These are phyloP conservation scores for Nomada hirtipes DNA, from an alignment of 2,888 invertebrate species.

Conservation along the genomic window DNA sequence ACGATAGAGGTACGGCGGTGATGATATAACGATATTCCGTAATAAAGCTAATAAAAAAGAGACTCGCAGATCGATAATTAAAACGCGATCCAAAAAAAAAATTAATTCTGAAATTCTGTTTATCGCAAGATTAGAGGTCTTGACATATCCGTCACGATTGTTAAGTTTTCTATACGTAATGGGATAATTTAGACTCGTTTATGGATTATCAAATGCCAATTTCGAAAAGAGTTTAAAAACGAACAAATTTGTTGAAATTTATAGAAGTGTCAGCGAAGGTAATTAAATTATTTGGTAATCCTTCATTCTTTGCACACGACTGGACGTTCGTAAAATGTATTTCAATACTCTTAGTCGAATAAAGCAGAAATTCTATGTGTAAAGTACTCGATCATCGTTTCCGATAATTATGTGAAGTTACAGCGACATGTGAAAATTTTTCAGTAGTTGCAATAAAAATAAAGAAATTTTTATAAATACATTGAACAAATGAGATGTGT, in stretches of 20 bases:
- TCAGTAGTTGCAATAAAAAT: conserved; percentile 70
- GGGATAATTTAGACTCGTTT: conserved; percentile 33
- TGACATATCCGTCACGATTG: conserved; percentile 62
- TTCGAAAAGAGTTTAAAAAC: background rate
- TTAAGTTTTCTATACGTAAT: conserved; percentile 64
- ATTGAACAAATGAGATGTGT: background rate
- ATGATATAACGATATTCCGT: conserved; percentile 26
- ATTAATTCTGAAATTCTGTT: conserved; percentile 35
- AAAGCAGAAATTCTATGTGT: conserved; percentile 38
- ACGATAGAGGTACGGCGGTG: background rate
- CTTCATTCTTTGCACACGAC: conserved; percentile 36
- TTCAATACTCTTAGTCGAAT: conserved; percentile 45
- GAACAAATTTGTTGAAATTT: conserved; percentile 1
- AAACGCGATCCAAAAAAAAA: background rate
- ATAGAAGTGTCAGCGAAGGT: conserved; percentile 21
- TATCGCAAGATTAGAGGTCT: conserved; percentile 30
- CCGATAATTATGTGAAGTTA: conserved; percentile 54
- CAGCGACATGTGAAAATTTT: conserved; percentile 58
- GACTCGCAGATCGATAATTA: conserved; percentile 31
- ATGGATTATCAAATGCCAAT: conserved; percentile 39
- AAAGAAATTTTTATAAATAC: conserved; percentile 71
- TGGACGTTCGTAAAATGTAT: conserved; percentile 50
- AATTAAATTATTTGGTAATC: conserved; percentile 40
- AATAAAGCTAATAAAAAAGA: conserved; percentile 36
- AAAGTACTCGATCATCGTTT: conserved; percentile 62